Percentiles rank a stretch among this genome's conserved stretches.
These are phyloP conservation scores for Marmota monax DNA, from an alignment of 2,113 vertebrate species.

Conservation along the genomic window DNA sequence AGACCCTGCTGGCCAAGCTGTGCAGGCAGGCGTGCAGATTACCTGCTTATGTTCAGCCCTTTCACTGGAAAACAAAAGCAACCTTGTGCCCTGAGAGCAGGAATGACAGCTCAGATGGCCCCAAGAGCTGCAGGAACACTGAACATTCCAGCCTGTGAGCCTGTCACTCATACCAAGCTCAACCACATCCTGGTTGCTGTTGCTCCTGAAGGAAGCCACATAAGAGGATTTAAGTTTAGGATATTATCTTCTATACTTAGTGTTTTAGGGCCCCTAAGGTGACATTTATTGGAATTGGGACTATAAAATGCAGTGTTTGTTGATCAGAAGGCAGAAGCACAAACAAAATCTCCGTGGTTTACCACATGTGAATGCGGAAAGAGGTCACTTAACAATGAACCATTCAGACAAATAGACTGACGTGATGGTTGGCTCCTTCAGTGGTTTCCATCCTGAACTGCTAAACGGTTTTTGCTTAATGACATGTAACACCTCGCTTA, in stretches of 20 bases:
- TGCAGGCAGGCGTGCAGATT: not conserved
- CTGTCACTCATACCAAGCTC: not conserved
- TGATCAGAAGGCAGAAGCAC: not conserved
- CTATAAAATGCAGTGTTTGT: not conserved
- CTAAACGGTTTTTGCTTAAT: not conserved
- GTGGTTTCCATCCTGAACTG: not conserved
- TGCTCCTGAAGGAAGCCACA: not conserved
- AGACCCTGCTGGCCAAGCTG: not conserved
- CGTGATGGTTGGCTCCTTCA: not conserved
- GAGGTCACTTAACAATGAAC: not conserved
- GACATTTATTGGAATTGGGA: not conserved
- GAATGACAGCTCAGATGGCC: not conserved
- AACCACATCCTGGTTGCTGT: not conserved
- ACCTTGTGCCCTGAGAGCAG: not conserved
- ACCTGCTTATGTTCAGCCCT: not conserved
- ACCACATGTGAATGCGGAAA: not conserved
- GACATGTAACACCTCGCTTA: not conserved
- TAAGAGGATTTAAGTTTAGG: not conserved
- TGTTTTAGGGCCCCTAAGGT: not conserved
- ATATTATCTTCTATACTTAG: not conserved
- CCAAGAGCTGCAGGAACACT: not conserved
- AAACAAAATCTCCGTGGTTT: not conserved
- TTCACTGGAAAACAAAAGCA: slow-evolving; percentile 52
- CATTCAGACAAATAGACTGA: not conserved
- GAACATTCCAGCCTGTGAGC: not conserved